Evolutionary conservation across 2,797 vertebrate species (phyloP).

Genomic region (Falco naumanni): DNA sequence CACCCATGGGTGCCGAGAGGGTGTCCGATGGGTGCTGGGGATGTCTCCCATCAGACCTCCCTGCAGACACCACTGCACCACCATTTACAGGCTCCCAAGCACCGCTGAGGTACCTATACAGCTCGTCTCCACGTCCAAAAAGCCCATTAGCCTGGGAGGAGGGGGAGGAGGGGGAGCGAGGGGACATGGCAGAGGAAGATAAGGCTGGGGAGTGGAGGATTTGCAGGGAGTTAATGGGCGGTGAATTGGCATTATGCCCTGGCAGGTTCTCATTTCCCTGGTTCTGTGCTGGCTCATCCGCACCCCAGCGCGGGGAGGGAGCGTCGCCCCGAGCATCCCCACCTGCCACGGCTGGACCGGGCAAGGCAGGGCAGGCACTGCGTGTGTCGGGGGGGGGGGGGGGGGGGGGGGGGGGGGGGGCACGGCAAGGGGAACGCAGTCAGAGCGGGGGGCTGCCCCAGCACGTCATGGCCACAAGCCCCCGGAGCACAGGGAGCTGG

Average conservation of each 20-base stretch:
- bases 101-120: not conserved
- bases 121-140: not conserved
- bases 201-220: not conserved
- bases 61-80: fast-evolving
- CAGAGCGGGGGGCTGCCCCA: not conserved
- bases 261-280: not conserved
- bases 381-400: not conserved
- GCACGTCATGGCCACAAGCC: not conserved
- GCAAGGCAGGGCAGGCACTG: not conserved
- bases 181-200: not conserved
- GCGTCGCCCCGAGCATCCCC: not conserved
- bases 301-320: not conserved
- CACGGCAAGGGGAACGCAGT: too few relatives aligned
- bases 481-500: fast-evolving
- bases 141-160: not conserved
- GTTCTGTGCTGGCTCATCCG: not conserved
- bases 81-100: not conserved
- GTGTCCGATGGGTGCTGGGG: not conserved
- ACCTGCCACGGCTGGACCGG: not conserved
- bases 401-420: not conserved
- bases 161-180: not conserved
- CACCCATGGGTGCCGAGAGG: fast-evolving
- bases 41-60: not conserved
- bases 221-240: not conserved
- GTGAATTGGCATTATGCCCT: not conserved